Evolutionary conservation across 2,113 vertebrate genomes (phyloP).

Genomic region (Ornithorhynchus anatinus): DNA sequence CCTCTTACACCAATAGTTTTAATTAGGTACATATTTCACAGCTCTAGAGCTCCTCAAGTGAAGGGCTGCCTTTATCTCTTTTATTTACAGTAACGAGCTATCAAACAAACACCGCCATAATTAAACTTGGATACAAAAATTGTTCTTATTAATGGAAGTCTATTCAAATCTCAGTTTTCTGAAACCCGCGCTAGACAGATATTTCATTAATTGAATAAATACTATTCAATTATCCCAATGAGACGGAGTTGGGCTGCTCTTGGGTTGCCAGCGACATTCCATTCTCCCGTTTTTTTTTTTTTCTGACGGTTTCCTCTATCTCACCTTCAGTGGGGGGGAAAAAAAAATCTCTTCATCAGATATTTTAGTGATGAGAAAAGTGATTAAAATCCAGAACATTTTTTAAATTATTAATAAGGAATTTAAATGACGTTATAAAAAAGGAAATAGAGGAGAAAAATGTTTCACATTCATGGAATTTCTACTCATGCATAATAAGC

Average conservation of each 20-base stretch:
- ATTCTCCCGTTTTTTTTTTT: background rate
- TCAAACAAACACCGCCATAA: conserved; percentile 78
- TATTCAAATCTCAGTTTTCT: conserved; percentile 53
- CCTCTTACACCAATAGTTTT: conserved; percentile 96
- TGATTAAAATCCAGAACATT: conserved; percentile 78
- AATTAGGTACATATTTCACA: conserved; percentile 99
- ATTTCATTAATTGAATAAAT: conserved; percentile 41
- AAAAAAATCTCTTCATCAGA: conserved; percentile 39
- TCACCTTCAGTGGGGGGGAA: conserved; percentile 64
- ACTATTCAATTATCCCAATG: conserved; percentile 16
- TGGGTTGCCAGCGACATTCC: conserved; percentile 14
- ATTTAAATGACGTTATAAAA: conserved; percentile 81
- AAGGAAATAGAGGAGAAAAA: conserved; percentile 69
- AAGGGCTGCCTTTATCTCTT: conserved; percentile 87
- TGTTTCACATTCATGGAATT: conserved; percentile 77
- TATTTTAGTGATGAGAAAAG: conserved; percentile 71
- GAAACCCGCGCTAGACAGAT: conserved; percentile 43
- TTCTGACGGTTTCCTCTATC: conserved; percentile 52
- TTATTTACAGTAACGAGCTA: conserved; percentile 90
- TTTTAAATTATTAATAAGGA: conserved; percentile 77
- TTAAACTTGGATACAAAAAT: conserved; percentile 69
- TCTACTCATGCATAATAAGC: conserved; percentile 77
- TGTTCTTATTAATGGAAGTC: conserved; percentile 56
- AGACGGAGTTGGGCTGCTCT: background rate
- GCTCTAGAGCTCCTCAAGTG: conserved; percentile 85